Base-by-base conservation (phyloP, 2,888 invertebrate species). In the Epinotia brunnichana region DNA sequence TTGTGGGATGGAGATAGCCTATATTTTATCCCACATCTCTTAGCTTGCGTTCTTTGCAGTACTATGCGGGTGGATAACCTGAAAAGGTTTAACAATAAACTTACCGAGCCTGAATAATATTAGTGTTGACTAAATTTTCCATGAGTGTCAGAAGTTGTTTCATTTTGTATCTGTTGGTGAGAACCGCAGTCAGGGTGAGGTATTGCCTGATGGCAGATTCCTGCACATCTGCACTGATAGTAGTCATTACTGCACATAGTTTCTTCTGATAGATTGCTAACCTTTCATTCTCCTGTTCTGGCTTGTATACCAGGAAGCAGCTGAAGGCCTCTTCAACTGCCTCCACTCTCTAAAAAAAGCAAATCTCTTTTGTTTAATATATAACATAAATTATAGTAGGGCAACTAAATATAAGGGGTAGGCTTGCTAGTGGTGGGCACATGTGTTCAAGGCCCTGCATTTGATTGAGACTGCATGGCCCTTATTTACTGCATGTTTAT, bases 291-390 rank as follows among this genome's bases (percentile, higher is more conserved):
- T 97, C 96, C 73, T 94, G 94, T 67, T 95, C 95, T 19, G 95
- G 94, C 78, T 96, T 95, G 81, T 97, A 96, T 1, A 97, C 96
- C 73, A 98, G 94, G 80, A 97, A 97, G 80, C 97, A 97, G 84
- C 97, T 97, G 83, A 99, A 98, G 0, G 97, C 97, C 87, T 98
- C 97, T 83, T 98, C 98, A 44, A 97, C 96, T 0, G 96, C 95
- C 83, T 97, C 97, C 9, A 97, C 96, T 86, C 95, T 95, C 97
- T 97, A 80, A 15, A 92, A 90, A 76, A 68, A 74, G 69, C 24
- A 70, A 57, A 66, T 44, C 13, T 19, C 17, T 24, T 39, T 54
- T 53, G 35, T 60, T 64, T 56, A 15, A 70, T 39, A 13, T n/a
- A 64, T 35, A 35, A 35, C 35, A 35, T 35, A 35, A 35, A 35